A percentile compares a stretch with the other conserved stretches of the same genome.
Evolutionary conservation across 2,888 invertebrate genomes (phyloP).

Genomic region (Gibbula magus): DNA sequence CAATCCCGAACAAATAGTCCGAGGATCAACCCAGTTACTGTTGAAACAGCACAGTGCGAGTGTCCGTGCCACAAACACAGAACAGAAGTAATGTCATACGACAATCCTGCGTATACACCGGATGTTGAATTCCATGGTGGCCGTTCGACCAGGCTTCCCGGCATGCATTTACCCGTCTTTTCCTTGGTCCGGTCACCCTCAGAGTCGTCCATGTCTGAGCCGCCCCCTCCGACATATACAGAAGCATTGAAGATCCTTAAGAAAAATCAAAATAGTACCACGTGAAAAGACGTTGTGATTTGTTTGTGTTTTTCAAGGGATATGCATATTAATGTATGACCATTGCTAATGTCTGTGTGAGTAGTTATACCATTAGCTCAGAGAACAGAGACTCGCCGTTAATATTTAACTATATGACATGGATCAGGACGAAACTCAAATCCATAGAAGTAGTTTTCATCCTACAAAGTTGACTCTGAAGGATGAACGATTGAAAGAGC

Average conservation of each 20-base stretch:
- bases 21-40: neutral
- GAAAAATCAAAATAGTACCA: neutral
- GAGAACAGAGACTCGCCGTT: no score
- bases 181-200: neutral
- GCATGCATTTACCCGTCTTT: conserved; percentile 18
- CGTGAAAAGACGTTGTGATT: no score
- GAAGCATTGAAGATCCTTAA: conserved; percentile 17
- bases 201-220: neutral
- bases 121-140: conserved; percentile 8
- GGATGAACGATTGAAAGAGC: no score
- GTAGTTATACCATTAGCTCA: no score
- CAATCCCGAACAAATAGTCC: no score
- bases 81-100: neutral
- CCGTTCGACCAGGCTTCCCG: neutral
- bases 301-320: no score
- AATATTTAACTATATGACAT: no score
- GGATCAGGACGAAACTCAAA: no score
- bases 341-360: no score
- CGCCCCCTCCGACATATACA: conserved; percentile 9
- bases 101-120: conserved; percentile 14
- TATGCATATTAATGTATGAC: no score
- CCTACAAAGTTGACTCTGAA: no score
- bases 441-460: no score
- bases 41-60: neutral
- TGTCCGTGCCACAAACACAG: conserved; percentile 17